Evolutionary conservation across 2,888 invertebrate genomes (phyloP), one percentile per base, ranked within the genome.

Genomic region (Salpingus planirostris): DNA sequence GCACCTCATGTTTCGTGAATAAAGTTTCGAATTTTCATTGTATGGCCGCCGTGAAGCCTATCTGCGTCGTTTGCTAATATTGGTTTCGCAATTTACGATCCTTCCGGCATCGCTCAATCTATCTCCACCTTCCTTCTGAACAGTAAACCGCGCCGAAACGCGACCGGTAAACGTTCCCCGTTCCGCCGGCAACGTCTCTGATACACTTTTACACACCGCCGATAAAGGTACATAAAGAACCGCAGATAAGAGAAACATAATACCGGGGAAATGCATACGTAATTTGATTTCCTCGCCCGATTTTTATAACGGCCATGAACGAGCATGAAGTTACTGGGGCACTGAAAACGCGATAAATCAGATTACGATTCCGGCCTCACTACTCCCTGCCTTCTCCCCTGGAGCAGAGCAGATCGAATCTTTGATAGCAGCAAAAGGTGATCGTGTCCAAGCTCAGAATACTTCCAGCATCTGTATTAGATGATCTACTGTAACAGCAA

Each of bases 231-330:
- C 54, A 57, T 57, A 57, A 57, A 59, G 55, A 52, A 51, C 49
- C 52, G 37, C 50, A 29, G 56, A 57, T 55, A 59, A 23, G 54
- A 44, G 44, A 50, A 50, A 52, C 54, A 55, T 54, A 56, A 55
- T 55, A 55, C 50, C 33, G 44, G 50, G 57, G 56, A 57, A 58
- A 57, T 57, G 60, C 60, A 61, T 60, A 59, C 59, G 59, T 61
- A 61, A 61, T 61, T 61, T 59, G 58, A 60, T 60, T 59, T 59
- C 57, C 57, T 45, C 27, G 33, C 23, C 32, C 49, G 49, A 48
- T 46, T 41, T 40, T 38, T 44, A 36, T 28, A 32, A 26, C 28
- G 14, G 18, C 30, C 31, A 36, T 34, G 32, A 38, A 41, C n/a
- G n/a, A n/a, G n/a, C n/a, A n/a, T n/a, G n/a, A n/a, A n/a, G n/a